Percentiles rank a stretch among this genome's conserved stretches.
These are phyloP conservation scores for Gonioctena quinquepunctata DNA, from an alignment of 1,140 invertebrate species.

Conservation along the genomic window DNA sequence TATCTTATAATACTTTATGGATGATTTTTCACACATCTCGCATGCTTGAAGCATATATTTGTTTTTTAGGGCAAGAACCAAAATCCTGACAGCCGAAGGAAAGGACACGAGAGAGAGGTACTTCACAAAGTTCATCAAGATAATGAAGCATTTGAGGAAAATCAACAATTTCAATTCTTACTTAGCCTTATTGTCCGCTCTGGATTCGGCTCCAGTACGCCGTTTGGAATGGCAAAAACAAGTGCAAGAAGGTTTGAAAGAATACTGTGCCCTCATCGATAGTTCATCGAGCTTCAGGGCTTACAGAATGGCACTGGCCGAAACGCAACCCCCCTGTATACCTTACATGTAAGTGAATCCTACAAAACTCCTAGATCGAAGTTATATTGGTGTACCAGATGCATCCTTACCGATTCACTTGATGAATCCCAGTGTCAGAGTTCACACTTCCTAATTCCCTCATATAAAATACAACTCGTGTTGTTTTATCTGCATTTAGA, in stretches of 20 bases:
- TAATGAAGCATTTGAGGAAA: constrained; percentile 96
- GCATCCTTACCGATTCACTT: too few species aligned
- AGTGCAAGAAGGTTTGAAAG: constrained; percentile 89
- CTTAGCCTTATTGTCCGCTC: constrained; percentile 91
- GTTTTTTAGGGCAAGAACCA: constrained; percentile 69
- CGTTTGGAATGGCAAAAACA: constrained; percentile 94
- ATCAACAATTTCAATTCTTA: constrained; percentile 99
- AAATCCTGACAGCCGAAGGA: constrained; percentile 79
- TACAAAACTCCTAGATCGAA: too few species aligned
- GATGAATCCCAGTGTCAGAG: too few species aligned
- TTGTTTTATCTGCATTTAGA: too few species aligned
- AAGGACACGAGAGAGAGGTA: constrained; percentile 95
- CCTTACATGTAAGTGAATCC: constrained; percentile 93
- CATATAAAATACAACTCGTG: too few species aligned
- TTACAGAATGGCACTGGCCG: constrained; percentile 90
- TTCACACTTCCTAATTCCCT: too few species aligned
- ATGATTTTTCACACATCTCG: too few species aligned
- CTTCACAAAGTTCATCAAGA: constrained; percentile 96
- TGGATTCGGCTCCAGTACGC: constrained; percentile 94
- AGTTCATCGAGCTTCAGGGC: constrained; percentile 94
- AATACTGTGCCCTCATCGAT: constrained; percentile 95
- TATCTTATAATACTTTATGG: too few species aligned
- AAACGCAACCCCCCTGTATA: constrained; percentile 95
- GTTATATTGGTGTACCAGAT: too few species aligned
- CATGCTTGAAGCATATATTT: too few species aligned